Evolutionary conservation across 1,140 invertebrate species (phyloP).

Genomic region (Drosophila littoralis): DNA sequence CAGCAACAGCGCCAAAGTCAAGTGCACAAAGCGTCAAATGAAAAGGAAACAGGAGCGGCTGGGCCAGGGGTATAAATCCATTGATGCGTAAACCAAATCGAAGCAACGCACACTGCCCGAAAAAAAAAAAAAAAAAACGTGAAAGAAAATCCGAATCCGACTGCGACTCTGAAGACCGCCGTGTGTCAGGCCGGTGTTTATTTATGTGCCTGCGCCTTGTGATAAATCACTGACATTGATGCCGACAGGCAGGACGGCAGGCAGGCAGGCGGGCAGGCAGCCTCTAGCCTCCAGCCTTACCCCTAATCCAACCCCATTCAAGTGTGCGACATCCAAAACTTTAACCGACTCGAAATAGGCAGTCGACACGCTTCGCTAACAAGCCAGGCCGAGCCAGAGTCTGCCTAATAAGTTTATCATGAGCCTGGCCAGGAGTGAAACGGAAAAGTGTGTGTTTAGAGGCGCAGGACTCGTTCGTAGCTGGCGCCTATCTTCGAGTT

Average conservation of each 20-base stretch:
- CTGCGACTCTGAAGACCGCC: constrained; percentile 29
- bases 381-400: constrained; percentile 33
- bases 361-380: constrained; percentile 59
- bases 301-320: background rate
- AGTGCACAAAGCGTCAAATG: constrained; percentile 81
- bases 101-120: constrained; percentile 74
- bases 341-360: constrained; percentile 65
- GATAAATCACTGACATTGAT: constrained; percentile 82
- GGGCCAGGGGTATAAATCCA: constrained; percentile 57
- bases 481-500: constrained; percentile 54
- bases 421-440: constrained; percentile 42
- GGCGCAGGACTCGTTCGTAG: constrained; percentile 35
- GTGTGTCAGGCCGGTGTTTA: constrained; percentile 68
- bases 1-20: constrained; percentile 65
- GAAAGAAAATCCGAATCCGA: constrained; percentile 40
- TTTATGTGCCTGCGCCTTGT: constrained; percentile 76
- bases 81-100: constrained; percentile 76
- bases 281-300: background rate
- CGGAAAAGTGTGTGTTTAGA: constrained; percentile 4
- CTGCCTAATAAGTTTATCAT: constrained; percentile 73
- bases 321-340: constrained; percentile 46
- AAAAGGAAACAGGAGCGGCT: constrained; percentile 62
- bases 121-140: constrained; percentile 55
- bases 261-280: background rate
- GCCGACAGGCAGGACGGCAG: constrained; percentile 54